Evolutionary conservation across 2,888 invertebrate genomes (phyloP).

Genomic region (Hyposoter dolosus): DNA sequence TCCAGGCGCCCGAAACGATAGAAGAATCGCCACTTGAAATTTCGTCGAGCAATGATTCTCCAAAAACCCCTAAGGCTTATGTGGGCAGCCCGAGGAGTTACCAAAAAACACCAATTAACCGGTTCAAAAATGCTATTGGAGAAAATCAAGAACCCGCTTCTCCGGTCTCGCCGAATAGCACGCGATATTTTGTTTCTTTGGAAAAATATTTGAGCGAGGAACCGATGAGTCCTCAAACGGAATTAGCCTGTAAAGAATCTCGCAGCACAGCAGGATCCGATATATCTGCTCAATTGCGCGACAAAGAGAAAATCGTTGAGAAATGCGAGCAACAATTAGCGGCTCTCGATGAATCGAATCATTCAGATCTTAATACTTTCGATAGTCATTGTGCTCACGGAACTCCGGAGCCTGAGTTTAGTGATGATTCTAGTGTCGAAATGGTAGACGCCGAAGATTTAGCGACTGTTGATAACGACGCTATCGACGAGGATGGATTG

Average conservation of each 20-base stretch:
- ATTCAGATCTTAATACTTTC: slow-evolving; percentile 45
- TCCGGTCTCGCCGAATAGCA: slow-evolving; percentile 47
- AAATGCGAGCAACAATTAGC: slow-evolving; percentile 51
- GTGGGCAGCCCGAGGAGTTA: slow-evolving; percentile 2
- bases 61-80: not conserved
- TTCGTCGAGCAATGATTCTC: not conserved
- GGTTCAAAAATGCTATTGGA: slow-evolving; percentile 24
- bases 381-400: slow-evolving; percentile 55
- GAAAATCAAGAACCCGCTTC: slow-evolving; percentile 16
- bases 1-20: slow-evolving; percentile 33
- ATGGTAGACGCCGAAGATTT: not conserved
- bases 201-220: slow-evolving; percentile 47
- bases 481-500: slow-evolving; percentile 71
- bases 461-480: not conserved
- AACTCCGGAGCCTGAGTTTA: not conserved
- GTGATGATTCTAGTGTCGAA: not conserved
- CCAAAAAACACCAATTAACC: slow-evolving; percentile 70
- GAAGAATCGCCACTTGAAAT: slow-evolving; percentile 25
- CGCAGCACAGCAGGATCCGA: slow-evolving; percentile 13
- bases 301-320: slow-evolving; percentile 7
- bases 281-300: not conserved
- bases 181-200: slow-evolving; percentile 40
- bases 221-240: slow-evolving; percentile 2
- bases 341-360: slow-evolving; percentile 30
- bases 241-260: not conserved